phyloP scores from a whole-genome alignment of 2,113 vertebrate species.

The Synodontis membranacea region DNA sequence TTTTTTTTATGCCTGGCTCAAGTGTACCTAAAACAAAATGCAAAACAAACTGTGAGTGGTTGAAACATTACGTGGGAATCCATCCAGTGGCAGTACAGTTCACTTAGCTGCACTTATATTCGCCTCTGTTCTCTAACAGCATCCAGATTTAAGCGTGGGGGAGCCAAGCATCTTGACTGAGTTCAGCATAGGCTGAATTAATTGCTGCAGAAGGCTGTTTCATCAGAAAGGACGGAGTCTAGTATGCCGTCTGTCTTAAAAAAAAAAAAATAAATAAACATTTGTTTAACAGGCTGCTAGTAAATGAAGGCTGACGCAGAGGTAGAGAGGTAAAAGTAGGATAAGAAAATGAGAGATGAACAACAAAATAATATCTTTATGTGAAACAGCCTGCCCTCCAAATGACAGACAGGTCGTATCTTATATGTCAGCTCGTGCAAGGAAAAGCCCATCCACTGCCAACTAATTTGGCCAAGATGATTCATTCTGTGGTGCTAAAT shows the following conservation, averaged over 20 bases:
- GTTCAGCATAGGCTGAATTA: slow-evolving; percentile 29
- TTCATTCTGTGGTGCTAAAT: slow-evolving; percentile 45
- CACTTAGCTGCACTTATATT: slow-evolving; percentile 29
- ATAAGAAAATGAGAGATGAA: slow-evolving; percentile 10
- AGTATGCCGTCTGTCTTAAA: slow-evolving; percentile 9
- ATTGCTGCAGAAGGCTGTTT: slow-evolving; percentile 37
- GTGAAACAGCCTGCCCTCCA: slow-evolving; percentile 17
- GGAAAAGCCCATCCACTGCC: slow-evolving; percentile 44
- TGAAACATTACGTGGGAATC: slow-evolving; percentile 13
- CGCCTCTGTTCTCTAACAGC: slow-evolving; percentile 23
- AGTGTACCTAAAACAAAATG: neutral
- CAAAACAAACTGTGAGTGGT: neutral
- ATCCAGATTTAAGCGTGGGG: slow-evolving; percentile 25
- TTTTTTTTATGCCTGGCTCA: neutral
- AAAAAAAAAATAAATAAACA: too few species aligned
- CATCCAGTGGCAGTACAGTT: slow-evolving; percentile 16
- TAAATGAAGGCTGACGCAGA: slow-evolving; percentile 8
- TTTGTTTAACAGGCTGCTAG: slow-evolving; percentile 28
- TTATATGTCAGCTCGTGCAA: slow-evolving; percentile 21
- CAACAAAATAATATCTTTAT: neutral
- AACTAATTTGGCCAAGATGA: slow-evolving; percentile 47
- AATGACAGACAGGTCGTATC: slow-evolving; percentile 32
- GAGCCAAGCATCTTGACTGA: slow-evolving; percentile 30
- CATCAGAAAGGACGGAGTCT: slow-evolving; percentile 15
- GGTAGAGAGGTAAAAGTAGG: neutral